Base-by-base conservation (phyloP, 2,888 invertebrate genomes). In the Pediacus dermestoides region DNA sequence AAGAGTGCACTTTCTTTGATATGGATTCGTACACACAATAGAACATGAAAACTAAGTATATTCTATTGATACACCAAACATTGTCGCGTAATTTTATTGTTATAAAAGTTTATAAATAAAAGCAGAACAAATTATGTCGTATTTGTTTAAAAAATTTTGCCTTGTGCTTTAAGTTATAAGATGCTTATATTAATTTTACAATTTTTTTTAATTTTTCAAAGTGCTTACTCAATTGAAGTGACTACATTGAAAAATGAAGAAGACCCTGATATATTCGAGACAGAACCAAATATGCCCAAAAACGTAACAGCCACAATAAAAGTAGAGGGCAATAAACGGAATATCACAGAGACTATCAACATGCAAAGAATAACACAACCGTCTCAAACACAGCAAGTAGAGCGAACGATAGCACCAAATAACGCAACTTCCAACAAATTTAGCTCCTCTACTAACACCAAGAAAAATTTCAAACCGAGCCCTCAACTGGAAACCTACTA, bases 401-500 rank as follows among this genome's bases (percentile, higher is more conserved):
- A 47, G 34, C 42, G 48, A 28, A 46, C 42, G 9, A 2, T 48
- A 9, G 36, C 23, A 18, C 10, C 22, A 16, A 12, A 21, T 14
- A 11, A 8, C 14, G 8, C 8, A 28, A 25, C 9, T 4, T 47
- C 44, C 9, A 15, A 16, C 30, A 16, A 30, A 18, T 10, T 16
- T 3, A 30, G 23, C 10, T 16, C 16, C 23, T 13, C 22, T 4
- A 34, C 16, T 23, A 15, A 32, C 21, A 36, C 37, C 2, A 34
- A 34, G 6, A 30, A 9, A n/a, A 57, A 61, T 30, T 77, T 77
- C 43, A 71, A 66, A 34, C 76, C 77, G 2, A 78, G 77, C 55
- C 73, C 70, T 6, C 74, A 72, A 50, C 46, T 77, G 16, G 74
- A 72, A 9, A 67, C 64, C 21, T 74, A 70, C 11, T 70, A 71